Evolutionary conservation across 2,113 vertebrate genomes (phyloP), one percentile per base, ranked within the genome.

Genomic region (Mus spicilegus): DNA sequence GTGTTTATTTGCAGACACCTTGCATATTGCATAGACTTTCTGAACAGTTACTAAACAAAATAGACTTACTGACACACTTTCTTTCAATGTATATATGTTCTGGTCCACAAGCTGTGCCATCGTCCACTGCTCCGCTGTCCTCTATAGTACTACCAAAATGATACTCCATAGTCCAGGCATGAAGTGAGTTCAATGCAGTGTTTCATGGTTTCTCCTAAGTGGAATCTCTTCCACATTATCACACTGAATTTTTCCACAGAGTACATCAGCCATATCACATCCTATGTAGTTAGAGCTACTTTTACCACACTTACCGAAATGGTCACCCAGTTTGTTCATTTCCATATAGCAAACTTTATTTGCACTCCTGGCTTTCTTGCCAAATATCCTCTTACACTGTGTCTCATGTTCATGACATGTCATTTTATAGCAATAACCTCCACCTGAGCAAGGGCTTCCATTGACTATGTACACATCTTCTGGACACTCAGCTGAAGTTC

Each of bases 301-400:
- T 30, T 0, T 51, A 94, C 98, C 98, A 28, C 95, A 87, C 17
- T 70, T 87, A 51, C 85, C 85, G 90, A 98, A 97, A 0, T 96
- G 90, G 90, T 98, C 98, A 24, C 98, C 98, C 73, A 7, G 61
- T 81, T 20, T 96, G 90, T 98, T 98, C 85, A 98, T 86, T 84
- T 92, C 70, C 95, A n/a, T 93, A 94, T 98, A 98, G 94, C 98
- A 98, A 19, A 30, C 91, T 10, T 90, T 49, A 89, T 89, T 12
- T 72, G 94, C 96, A 0, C 39, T 95, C 3, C 9, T 96, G 24
- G 24, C 33, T 61, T 3, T 65, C 54, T 22, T 69, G 84, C 99
- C 99, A 17, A 99, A 99, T 16, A 99, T 97, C 33, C 86, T 97
- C 96, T 97, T 97, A 95, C 99, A 99, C 93, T 99, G 99, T 5